Conservation (phyloP, 2,797 vertebrate genomes). For the Notoglanidium macrostoma region DNA sequence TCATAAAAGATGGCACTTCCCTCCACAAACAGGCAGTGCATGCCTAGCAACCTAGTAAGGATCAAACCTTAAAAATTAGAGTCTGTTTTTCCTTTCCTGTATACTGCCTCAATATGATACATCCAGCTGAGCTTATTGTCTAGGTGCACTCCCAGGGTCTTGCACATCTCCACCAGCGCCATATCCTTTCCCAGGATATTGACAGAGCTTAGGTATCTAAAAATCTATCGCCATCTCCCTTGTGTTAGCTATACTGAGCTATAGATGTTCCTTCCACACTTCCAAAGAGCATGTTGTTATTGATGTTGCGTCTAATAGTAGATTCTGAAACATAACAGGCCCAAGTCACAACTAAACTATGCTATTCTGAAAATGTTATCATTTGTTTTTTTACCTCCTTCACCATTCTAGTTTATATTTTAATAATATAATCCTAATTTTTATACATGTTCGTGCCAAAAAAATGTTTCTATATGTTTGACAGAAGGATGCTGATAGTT, state of each 20-base stretch:
- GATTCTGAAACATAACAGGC: neutral
- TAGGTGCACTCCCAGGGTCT: neutral
- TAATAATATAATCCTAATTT: neutral
- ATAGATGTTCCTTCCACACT: neutral
- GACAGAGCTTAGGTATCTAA: neutral
- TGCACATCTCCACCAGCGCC: neutral
- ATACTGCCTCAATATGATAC: neutral
- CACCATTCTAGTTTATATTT: neutral
- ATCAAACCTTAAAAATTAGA: neutral
- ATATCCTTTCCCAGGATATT: neutral
- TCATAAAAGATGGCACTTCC: neutral
- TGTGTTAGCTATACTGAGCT: neutral
- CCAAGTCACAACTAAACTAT: neutral
- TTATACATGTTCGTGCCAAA: neutral
- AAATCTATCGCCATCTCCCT: neutral
- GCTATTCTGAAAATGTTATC: neutral
- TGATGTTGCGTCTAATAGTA: neutral
- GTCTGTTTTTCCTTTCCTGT: neutral
- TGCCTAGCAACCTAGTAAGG: neutral
- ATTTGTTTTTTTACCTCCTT: neutral
- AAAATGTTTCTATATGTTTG: too few relatives aligned
- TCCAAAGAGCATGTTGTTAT: neutral
- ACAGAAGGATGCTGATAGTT: neutral
- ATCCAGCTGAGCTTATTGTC: neutral
- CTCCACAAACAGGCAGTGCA: neutral